phyloP scores from a whole-genome alignment of 2,113 vertebrate species.

The Struthio camelus region DNA sequence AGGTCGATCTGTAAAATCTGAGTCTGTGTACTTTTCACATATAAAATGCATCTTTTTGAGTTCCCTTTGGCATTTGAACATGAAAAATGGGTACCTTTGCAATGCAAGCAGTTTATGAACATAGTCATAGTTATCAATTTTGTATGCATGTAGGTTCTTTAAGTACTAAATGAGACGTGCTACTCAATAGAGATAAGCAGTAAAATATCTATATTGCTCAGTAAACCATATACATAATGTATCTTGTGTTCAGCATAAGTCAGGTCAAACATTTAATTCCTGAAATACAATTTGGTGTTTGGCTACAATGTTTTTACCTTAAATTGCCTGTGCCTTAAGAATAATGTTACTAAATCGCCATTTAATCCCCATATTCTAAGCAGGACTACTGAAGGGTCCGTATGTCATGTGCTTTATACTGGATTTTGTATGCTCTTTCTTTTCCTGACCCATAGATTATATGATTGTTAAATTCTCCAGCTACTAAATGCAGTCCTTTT shows the following conservation, averaged over 20 bases:
- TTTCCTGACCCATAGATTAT: background rate
- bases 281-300: background rate
- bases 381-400: background rate
- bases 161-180: constrained; percentile 1
- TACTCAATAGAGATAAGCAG: constrained; percentile 19
- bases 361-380: background rate
- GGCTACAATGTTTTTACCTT: background rate
- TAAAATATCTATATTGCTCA: background rate
- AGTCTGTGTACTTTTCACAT: background rate
- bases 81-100: constrained; percentile 23
- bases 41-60: constrained; percentile 22
- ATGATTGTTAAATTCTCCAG: background rate
- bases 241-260: background rate
- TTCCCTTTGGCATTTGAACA: constrained; percentile 6
- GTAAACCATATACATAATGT: constrained; percentile 15
- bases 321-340: background rate
- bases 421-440: background rate
- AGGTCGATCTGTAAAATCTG: constrained; percentile 17
- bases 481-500: background rate
- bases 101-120: constrained; percentile 5
- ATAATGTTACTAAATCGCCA: background rate
- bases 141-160: background rate
- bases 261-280: background rate
- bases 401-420: background rate
- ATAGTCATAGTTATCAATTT: constrained; percentile 25